These are phyloP conservation scores for Epizoanthus rinbou DNA, from an alignment of 92 coral and sea anemone species.

Conservation along the genomic window DNA sequence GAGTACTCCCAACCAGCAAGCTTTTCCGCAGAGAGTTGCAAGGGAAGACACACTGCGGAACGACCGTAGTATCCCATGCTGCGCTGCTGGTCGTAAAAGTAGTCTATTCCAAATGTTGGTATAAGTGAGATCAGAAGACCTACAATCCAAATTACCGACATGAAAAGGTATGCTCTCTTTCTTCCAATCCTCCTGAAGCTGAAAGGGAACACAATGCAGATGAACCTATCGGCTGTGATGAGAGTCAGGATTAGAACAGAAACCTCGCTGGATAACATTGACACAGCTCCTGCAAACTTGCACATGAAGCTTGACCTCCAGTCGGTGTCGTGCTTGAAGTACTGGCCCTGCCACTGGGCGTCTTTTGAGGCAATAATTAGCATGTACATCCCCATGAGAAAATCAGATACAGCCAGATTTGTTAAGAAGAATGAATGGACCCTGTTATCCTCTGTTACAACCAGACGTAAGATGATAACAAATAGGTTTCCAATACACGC, in stretches of 20 bases:
- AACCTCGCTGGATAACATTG: slow-evolving; percentile 81
- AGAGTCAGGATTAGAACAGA: slow-evolving; percentile 78
- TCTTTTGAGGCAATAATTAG: slow-evolving; percentile 70
- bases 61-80: slow-evolving; percentile 76
- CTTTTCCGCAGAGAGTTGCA: slow-evolving; percentile 69
- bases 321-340: slow-evolving; percentile 74
- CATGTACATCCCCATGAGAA: slow-evolving; percentile 76
- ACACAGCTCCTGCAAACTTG: slow-evolving; percentile 67
- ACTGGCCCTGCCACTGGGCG: slow-evolving; percentile 63
- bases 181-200: slow-evolving; percentile 45
- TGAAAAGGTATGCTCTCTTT: slow-evolving; percentile 7
- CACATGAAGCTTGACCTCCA: slow-evolving; percentile 81
- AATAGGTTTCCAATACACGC: slow-evolving; percentile 79
- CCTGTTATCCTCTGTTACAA: slow-evolving; percentile 67
- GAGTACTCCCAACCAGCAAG: slow-evolving; percentile 88
- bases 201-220: slow-evolving; percentile 79
- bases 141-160: slow-evolving; percentile 53
- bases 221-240: slow-evolving; percentile 77
- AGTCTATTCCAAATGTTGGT: slow-evolving; percentile 55
- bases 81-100: slow-evolving; percentile 63
- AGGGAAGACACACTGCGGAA: slow-evolving; percentile 87
- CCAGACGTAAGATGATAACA: slow-evolving; percentile 64
- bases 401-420: slow-evolving; percentile 78
- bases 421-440: slow-evolving; percentile 75
- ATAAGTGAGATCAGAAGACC: slow-evolving; percentile 58